Evolutionary conservation across 2,113 vertebrate genomes (phyloP).

Genomic region (Pelvicachromis taeniatus): DNA sequence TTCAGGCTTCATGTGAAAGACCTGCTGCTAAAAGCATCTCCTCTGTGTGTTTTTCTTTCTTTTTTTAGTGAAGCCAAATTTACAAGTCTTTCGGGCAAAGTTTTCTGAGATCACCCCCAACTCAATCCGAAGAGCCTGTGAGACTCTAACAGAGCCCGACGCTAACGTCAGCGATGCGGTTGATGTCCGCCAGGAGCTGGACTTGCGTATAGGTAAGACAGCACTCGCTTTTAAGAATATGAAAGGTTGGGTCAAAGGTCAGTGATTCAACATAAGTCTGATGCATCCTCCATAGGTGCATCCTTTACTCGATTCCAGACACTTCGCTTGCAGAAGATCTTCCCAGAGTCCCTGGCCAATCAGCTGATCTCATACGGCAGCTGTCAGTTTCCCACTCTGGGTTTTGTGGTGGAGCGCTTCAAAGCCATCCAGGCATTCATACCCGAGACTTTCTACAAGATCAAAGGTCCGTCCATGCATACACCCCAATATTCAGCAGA

Average conservation of each 20-base stretch:
- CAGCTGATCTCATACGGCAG: constrained; percentile 98
- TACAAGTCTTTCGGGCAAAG: constrained; percentile 87
- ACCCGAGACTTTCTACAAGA: constrained; percentile 92
- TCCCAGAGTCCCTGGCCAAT: constrained; percentile 85
- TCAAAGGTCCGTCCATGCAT: constrained; percentile 80
- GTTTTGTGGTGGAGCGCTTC: constrained; percentile 96
- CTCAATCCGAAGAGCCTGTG: constrained; percentile 83
- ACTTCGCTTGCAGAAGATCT: constrained; percentile 87
- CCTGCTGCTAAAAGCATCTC: neutral
- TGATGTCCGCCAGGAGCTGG: constrained; percentile 92
- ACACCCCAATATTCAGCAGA: neutral
- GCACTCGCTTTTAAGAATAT: neutral
- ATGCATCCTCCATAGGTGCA: constrained; percentile 77
- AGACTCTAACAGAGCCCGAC: constrained; percentile 84
- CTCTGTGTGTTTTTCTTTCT: neutral
- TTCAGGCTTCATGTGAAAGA: neutral
- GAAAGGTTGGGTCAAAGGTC: neutral
- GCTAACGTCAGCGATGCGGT: constrained; percentile 85
- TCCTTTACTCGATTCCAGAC: constrained; percentile 99
- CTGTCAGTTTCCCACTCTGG: constrained; percentile 97
- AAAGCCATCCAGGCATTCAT: constrained; percentile 99
- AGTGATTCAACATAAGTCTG: neutral
- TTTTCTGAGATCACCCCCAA: constrained; percentile 94
- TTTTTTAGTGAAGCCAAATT: constrained; percentile 80
- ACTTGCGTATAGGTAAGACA: constrained; percentile 87